These are phyloP conservation scores for Lycia hirtaria DNA, from an alignment of 2,888 invertebrate genomes.

Conservation along the genomic window DNA sequence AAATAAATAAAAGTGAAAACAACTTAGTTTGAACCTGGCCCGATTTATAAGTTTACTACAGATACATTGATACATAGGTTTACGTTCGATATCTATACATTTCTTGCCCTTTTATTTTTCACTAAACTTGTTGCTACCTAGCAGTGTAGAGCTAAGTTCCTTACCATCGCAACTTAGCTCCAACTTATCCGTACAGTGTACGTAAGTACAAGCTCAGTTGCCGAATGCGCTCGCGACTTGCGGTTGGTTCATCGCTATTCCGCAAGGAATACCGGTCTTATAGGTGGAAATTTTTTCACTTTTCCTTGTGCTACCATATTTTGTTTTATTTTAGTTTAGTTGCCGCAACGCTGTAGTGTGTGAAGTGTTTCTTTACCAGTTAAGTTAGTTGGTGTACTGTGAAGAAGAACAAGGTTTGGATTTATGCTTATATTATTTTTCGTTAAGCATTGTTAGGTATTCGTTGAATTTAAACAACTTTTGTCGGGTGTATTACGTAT, in stretches of 20 bases:
- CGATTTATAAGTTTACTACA: no score
- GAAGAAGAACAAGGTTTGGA: conserved; percentile 12
- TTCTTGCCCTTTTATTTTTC: background rate
- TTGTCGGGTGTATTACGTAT: no score
- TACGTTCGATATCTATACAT: background rate
- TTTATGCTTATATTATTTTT: background rate
- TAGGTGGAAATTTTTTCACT: conserved; percentile 50
- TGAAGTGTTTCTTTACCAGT: conserved; percentile 16
- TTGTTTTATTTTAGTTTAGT: conserved; percentile 15
- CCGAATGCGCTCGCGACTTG: conserved; percentile 52
- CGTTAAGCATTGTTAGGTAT: background rate
- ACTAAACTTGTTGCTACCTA: background rate
- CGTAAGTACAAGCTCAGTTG: conserved; percentile 57
- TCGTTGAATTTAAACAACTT: background rate
- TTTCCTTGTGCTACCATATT: conserved; percentile 40
- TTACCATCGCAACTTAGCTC: conserved; percentile 35
- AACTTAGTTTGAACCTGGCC: no score
- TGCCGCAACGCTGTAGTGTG: conserved; percentile 10
- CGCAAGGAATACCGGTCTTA: conserved; percentile 31
- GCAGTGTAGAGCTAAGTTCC: conserved; percentile 23
- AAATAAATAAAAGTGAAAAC: no score
- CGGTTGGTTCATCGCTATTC: conserved; percentile 45
- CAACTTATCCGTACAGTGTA: conserved; percentile 45
- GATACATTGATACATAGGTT: no score
- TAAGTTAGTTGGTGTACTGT: conserved; percentile 1